Conservation (phyloP, 1,140 invertebrate genomes). For the Riptortus pedestris region DNA sequence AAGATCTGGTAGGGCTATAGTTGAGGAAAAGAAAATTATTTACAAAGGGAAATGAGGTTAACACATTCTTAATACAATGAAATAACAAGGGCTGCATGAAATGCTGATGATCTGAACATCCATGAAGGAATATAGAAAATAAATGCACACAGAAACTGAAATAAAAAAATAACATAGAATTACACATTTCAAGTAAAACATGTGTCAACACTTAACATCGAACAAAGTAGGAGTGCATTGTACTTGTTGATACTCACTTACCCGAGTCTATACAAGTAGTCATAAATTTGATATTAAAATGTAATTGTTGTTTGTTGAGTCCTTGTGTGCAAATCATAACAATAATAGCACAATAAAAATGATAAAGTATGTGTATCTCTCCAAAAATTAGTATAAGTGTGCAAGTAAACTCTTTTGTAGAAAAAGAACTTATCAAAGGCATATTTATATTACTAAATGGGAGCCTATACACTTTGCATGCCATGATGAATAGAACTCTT, state of each 20-base stretch:
- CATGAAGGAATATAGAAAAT: not conserved
- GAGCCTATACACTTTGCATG: no score
- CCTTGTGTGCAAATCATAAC: slow-evolving; percentile 1
- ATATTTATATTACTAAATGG: no score
- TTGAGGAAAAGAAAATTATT: not conserved
- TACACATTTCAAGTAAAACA: not conserved
- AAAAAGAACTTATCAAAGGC: no score
- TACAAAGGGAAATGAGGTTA: not conserved
- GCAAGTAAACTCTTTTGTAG: no score
- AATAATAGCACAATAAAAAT: no score
- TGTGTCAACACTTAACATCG: slow-evolving; percentile 1
- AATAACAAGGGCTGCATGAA: slow-evolving; percentile 1
- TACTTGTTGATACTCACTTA: slow-evolving; percentile 2
- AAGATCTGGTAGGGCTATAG: no score
- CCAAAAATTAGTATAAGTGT: no score
- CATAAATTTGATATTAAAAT: not conserved
- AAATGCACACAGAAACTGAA: not conserved
- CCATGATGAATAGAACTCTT: no score
- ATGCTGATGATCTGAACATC: not conserved
- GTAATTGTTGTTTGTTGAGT: not conserved
- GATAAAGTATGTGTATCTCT: no score
- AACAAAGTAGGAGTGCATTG: not conserved
- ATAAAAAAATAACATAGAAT: not conserved
- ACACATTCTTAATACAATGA: slow-evolving; percentile 1
- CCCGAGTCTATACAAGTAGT: not conserved